These are phyloP conservation scores for Diorhabda carinulata DNA, from an alignment of 1,140 invertebrate genomes.

Conservation along the genomic window DNA sequence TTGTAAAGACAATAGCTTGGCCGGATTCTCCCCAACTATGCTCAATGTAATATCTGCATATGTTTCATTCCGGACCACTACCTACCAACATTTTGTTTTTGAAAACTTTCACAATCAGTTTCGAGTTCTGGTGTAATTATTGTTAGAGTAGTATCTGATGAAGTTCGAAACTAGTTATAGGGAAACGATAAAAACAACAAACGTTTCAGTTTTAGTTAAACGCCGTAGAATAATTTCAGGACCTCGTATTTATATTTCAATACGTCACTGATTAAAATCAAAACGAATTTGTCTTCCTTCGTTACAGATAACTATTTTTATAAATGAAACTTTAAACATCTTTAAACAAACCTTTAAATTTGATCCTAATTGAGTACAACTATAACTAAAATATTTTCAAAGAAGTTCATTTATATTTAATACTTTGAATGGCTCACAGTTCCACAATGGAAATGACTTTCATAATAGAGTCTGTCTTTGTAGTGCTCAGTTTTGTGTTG, in stretches of 20 bases:
- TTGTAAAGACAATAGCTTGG: no score
- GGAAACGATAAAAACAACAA: background rate
- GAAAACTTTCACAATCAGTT: background rate
- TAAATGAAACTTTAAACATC: no score
- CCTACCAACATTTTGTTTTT: background rate
- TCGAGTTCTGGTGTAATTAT: background rate
- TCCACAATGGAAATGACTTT: no score
- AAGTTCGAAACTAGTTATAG: slow-evolving; percentile 3
- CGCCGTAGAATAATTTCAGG: background rate
- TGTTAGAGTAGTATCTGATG: background rate
- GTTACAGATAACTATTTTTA: no score
- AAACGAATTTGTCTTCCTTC: background rate
- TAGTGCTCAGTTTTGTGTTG: no score
- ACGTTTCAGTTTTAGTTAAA: background rate
- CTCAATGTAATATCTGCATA: background rate
- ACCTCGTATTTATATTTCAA: background rate
- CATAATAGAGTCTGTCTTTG: no score
- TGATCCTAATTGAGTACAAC: no score
- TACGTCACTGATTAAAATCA: background rate
- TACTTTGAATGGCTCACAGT: no score
- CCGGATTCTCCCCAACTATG: background rate
- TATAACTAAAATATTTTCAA: no score
- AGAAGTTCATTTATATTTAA: no score
- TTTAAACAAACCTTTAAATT: no score
- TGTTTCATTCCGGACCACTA: background rate